Base-by-base conservation (phyloP, 2,797 vertebrate genomes). In the Parauchenoglanis ngamensis region DNA sequence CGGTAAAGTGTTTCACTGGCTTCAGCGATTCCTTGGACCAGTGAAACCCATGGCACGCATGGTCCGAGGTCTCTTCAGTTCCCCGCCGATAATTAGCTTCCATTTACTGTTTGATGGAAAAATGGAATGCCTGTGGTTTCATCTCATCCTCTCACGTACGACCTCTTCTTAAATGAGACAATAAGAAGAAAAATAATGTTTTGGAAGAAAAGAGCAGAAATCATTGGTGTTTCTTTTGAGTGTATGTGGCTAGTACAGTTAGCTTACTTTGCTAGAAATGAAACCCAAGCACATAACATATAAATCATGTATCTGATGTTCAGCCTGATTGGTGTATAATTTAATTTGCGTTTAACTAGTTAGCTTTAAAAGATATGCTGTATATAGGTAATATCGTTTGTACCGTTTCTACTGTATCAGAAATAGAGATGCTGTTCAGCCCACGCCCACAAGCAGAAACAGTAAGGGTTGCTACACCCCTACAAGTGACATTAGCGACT, bases 361-460 rank as follows among this genome's bases (percentile, higher is more conserved):
- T 78, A 56, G 52, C 52, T 31, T 31, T 54, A 54, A 75, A 31
- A 0, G 52, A 75, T 25, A 15, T 25, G 0, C 23, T n/a, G 12
- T 17, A 7, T 11, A 12, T 4, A 12, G 70, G 8, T 70, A 40
- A 35, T 21, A 28, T n/a, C 12, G 2, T 78, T 56, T 56, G 28
- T 35, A 23, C 3, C 12, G 2, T 49, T n/a, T 21, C 11, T 40
- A 21, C 19, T 56, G 52, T 56, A 35, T 78, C 52, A 57, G 76
- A 63, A 65, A 1, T n/a, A 67, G 65, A 67, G 19, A 52, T 52
- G 15, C 6, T 12, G 15, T 21, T 49, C 61, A 67, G 61, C 61
- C 79, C 25, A 82, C 79, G 15, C 79, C 80, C 80, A 82, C 44
- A 21, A 19, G 61, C 61, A 67, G 31, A 44, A n/a, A 31, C 61